Evolutionary conservation across 1,140 invertebrate species (phyloP), one percentile per base, ranked within the genome.

Genomic region (Sitobion miscanthi): DNA sequence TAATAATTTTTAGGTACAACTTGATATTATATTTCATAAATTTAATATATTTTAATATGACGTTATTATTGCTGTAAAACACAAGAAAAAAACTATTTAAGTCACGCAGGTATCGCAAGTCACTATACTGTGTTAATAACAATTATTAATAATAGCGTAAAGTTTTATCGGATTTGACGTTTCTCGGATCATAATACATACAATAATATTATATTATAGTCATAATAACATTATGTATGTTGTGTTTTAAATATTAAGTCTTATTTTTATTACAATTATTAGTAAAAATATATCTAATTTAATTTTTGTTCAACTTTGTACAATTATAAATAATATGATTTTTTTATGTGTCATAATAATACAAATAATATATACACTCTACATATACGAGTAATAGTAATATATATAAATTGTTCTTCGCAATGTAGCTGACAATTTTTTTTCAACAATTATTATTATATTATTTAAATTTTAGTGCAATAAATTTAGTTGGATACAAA

Each of bases 201-300:
- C 14, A 14, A 57, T 57, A 23, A 62, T 30, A 69, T 69, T 52
- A 52, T 49, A 62, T 25, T 62, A 62, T 9, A 88, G 86, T 87
- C n/a, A 2, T 88, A 14, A 45, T 54, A 35, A 35, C 30, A 52
- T n/a, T n/a, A 52, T 35, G 11, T 87, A 30, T 88, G n/a, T 88
- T 52, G 23, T 88, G 47, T 88, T 88, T 88, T 88, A 52, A 52
- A 54, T 21, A 20, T 52, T 88, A 88, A 88, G 86, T 88, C 86
- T 88, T 88, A 88, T 52, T 88, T 52, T 88, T 54, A 52, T 88
- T 88, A 88, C 52, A 35, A 23, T 52, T 35, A 49, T 45, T 87
- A 88, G 30, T 52, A n/a, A 52, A 83, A 52, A 86, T 47, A 47
- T 20, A 47, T 87, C 9, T 49, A 87, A 30, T 2, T 52, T 88